phyloP scores from a whole-genome alignment of 37 sponge, comb jelly and placozoan species.

The Lycopodina hypogea region DNA sequence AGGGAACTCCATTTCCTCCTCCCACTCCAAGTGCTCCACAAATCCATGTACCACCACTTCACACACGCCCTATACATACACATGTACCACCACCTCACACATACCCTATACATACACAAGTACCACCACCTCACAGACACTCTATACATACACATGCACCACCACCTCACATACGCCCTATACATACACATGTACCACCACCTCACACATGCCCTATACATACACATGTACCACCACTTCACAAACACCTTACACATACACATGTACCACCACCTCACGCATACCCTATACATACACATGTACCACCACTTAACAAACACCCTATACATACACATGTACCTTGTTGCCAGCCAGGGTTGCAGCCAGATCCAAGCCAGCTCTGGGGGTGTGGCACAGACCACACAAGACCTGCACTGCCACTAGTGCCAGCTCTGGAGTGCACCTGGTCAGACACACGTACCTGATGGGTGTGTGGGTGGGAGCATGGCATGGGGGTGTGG shows the following conservation, averaged over 20 bases:
- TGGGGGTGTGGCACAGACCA: constrained; percentile 40
- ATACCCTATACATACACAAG: background rate
- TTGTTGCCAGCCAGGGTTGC: constrained; percentile 41
- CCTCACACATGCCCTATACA: background rate
- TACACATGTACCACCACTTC: background rate
- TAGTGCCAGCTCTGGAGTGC: constrained; percentile 72
- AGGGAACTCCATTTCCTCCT: background rate
- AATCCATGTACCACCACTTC: constrained; percentile 69
- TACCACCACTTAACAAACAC: too few species aligned
- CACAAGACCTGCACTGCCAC: constrained; percentile 73
- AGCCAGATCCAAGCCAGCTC: constrained; percentile 37
- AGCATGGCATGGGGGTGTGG: background rate
- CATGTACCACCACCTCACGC: constrained; percentile 52
- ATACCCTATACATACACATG: constrained; percentile 33
- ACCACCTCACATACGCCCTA: constrained; percentile 50
- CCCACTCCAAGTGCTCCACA: constrained; percentile 82
- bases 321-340: constrained; percentile 22
- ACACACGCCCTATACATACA: constrained; percentile 34
- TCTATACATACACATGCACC: constrained; percentile 82
- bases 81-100: background rate
- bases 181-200: background rate
- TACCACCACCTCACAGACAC: too few species aligned
- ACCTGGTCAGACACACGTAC: constrained; percentile 61
- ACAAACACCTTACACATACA: constrained; percentile 88
- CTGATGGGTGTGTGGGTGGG: constrained; percentile 24